A percentile compares a stretch with the other conserved stretches of the same genome.
phyloP scores from a whole-genome alignment of 1,140 invertebrate species.

The Neuroterus valhalla region DNA sequence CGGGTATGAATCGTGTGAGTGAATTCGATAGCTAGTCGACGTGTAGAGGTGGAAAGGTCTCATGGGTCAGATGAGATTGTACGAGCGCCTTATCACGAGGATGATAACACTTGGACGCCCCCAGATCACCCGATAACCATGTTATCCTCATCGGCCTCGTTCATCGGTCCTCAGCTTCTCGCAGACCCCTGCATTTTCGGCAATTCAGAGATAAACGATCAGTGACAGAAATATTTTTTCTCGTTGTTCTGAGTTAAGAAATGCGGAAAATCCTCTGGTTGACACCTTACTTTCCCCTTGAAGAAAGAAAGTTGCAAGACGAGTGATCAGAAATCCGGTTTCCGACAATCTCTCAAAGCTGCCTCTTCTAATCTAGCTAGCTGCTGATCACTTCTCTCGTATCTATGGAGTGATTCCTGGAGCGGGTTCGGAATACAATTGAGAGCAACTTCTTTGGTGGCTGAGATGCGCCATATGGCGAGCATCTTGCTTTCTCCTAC shows the following conservation, averaged over 20 bases:
- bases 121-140: slow-evolving; percentile 73
- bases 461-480: slow-evolving; percentile 21
- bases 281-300: not conserved
- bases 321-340: slow-evolving; percentile 6
- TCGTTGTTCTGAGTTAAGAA: too few relatives aligned
- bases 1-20: slow-evolving; percentile 14
- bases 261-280: too few relatives aligned
- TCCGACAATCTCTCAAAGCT: not conserved
- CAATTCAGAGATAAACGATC: too few relatives aligned
- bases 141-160: slow-evolving; percentile 67
- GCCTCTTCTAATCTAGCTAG: not conserved
- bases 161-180: slow-evolving; percentile 61
- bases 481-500: slow-evolving; percentile 54
- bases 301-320: not conserved
- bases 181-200: slow-evolving; percentile 38
- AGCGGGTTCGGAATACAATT: slow-evolving; percentile 5
- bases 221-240: too few relatives aligned
- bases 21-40: slow-evolving; percentile 48
- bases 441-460: not conserved
- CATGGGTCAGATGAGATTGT: slow-evolving; percentile 73
- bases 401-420: not conserved
- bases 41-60: slow-evolving; percentile 56
- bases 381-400: not conserved
- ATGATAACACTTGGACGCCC: slow-evolving; percentile 73
- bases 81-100: slow-evolving; percentile 62